phyloP scores from a whole-genome alignment of 1,140 invertebrate genomes.

The Neotoxoptera formosana region DNA sequence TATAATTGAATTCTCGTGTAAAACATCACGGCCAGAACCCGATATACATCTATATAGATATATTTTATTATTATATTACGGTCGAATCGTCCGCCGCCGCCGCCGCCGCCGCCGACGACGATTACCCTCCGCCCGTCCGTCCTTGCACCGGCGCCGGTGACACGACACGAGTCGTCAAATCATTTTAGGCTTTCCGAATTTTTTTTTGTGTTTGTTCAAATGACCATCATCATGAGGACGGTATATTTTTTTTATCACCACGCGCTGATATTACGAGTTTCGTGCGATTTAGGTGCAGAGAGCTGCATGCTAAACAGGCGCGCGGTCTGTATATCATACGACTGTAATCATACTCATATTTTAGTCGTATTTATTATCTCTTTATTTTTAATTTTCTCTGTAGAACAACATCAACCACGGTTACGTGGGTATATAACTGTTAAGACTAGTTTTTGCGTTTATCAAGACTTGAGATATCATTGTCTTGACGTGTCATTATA shows the following conservation, averaged over 20 bases:
- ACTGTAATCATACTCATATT: background rate
- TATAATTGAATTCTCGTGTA: conserved; percentile 27
- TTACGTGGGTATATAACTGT: background rate
- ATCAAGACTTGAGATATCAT: background rate
- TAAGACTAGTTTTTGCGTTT: background rate
- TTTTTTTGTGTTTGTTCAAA: background rate
- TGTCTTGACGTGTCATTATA: background rate
- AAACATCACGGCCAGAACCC: background rate
- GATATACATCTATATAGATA: background rate
- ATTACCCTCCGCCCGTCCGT: background rate
- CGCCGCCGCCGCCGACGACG: background rate
- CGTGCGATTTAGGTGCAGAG: no score
- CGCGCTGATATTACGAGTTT: background rate
- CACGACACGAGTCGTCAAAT: background rate
- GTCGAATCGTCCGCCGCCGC: background rate
- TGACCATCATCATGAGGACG: background rate
- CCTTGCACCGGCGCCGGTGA: background rate
- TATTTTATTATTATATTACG: background rate
- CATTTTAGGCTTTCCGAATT: background rate
- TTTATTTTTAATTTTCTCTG: background rate
- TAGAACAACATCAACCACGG: background rate
- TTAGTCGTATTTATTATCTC: background rate
- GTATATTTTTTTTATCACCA: conserved; percentile 10
- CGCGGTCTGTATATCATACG: background rate
- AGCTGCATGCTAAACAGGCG: no score